Evolutionary conservation across 2,113 vertebrate species (phyloP).

Genomic region (Dromaius novaehollandiae): DNA sequence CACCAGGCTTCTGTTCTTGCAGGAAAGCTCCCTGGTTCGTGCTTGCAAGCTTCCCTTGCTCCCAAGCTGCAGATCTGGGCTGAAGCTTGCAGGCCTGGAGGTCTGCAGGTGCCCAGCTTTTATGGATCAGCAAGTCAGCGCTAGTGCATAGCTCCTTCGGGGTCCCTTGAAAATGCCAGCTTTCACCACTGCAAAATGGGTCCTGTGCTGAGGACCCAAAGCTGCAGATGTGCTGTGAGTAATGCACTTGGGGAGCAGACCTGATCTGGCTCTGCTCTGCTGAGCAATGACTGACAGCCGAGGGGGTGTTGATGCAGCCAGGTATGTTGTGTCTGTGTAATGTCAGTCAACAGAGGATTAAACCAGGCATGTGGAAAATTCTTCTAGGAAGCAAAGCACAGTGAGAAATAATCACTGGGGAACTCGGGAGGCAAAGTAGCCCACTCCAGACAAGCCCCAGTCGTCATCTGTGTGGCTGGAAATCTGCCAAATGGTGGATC

Average conservation of each 20-base stretch:
- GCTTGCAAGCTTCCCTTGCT: neutral
- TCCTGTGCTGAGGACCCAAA: accelerated
- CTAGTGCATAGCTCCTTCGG: neutral
- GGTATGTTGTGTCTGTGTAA: constrained; percentile 30
- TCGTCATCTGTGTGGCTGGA: neutral
- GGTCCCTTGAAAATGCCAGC: neutral
- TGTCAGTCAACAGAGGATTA: neutral
- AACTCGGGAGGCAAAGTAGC: neutral
- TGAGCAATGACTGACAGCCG: neutral
- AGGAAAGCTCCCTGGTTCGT: neutral
- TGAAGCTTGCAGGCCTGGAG: neutral
- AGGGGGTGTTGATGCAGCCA: neutral
- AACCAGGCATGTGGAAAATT: neutral
- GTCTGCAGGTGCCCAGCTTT: neutral
- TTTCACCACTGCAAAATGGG: too few species aligned
- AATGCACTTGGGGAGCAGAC: neutral
- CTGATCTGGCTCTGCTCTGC: neutral
- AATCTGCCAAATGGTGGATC: neutral
- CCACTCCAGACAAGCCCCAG: neutral
- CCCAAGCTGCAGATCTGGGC: too few species aligned
- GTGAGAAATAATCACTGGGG: neutral
- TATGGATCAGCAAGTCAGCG: neutral
- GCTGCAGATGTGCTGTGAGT: neutral
- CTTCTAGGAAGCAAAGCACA: neutral
- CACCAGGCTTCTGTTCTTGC: neutral